These are phyloP conservation scores for Anoplopoma fimbria DNA, from an alignment of 2,113 vertebrate species.

Conservation along the genomic window DNA sequence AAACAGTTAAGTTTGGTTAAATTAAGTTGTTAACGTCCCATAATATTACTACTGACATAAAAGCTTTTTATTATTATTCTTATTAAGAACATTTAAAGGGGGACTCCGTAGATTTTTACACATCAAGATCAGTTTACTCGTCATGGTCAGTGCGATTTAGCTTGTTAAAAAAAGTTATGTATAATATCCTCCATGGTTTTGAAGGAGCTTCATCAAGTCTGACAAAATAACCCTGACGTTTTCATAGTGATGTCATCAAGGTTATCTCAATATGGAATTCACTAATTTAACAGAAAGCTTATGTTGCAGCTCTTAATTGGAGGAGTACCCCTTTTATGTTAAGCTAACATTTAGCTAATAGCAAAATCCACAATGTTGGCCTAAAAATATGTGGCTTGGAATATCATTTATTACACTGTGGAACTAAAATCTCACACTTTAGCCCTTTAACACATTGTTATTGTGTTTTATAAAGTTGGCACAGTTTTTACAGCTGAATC, in stretches of 20 bases:
- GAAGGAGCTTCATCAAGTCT: neutral
- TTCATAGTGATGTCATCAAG: neutral
- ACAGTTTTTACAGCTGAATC: constrained; percentile 50
- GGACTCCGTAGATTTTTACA: neutral
- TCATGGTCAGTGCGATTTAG: neutral
- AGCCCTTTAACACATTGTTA: constrained; percentile 4
- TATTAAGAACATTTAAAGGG: neutral
- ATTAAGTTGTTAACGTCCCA: constrained; percentile 1
- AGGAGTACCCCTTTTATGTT: neutral
- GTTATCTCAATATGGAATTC: neutral
- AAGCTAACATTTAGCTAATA: neutral
- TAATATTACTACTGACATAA: constrained; percentile 22
- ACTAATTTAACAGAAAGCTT: neutral
- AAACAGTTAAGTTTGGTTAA: neutral
- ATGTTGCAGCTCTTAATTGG: neutral
- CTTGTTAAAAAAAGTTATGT: no score
- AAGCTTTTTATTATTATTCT: constrained; percentile 1
- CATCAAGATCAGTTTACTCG: neutral
- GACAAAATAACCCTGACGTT: neutral
- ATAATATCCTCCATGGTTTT: neutral
- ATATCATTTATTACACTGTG: neutral
- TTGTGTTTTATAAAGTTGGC: neutral
- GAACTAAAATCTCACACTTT: constrained; percentile 23
- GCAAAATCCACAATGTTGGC: neutral
- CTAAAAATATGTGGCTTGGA: neutral